Conservation (phyloP, 1,140 invertebrate species). For the Pseudomyrmex concolor region DNA sequence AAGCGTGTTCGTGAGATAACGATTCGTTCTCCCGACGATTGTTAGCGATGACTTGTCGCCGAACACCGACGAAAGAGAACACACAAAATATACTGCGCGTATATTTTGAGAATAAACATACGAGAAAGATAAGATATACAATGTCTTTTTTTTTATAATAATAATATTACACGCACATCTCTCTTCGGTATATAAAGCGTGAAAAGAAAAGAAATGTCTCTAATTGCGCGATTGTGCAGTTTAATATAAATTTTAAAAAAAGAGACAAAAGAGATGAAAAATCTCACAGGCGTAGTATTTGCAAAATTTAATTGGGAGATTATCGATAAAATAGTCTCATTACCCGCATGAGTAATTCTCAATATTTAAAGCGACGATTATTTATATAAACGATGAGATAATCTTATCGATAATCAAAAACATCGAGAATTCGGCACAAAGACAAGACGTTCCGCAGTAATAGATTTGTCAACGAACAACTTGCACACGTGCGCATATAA, state of each 20-base stretch:
- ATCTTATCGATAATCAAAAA: neutral
- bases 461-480: neutral
- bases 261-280: too few species aligned
- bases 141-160: too few species aligned
- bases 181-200: too few species aligned
- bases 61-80: conserved; percentile 28
- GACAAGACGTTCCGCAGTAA: neutral
- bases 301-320: too few species aligned
- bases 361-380: neutral
- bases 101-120: conserved; percentile 22
- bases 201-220: too few species aligned
- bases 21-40: conserved; percentile 29
- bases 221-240: too few species aligned
- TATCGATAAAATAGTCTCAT: neutral
- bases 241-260: too few species aligned
- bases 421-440: neutral
- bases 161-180: too few species aligned
- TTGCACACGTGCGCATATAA: too few species aligned
- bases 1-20: neutral
- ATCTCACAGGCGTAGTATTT: neutral
- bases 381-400: neutral
- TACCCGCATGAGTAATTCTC: neutral
- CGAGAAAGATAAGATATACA: too few species aligned
- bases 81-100: neutral
- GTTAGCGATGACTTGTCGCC: conserved; percentile 43